Evolutionary conservation across 2,797 vertebrate genomes (phyloP).

Genomic region (Anolis apletophallus): DNA sequence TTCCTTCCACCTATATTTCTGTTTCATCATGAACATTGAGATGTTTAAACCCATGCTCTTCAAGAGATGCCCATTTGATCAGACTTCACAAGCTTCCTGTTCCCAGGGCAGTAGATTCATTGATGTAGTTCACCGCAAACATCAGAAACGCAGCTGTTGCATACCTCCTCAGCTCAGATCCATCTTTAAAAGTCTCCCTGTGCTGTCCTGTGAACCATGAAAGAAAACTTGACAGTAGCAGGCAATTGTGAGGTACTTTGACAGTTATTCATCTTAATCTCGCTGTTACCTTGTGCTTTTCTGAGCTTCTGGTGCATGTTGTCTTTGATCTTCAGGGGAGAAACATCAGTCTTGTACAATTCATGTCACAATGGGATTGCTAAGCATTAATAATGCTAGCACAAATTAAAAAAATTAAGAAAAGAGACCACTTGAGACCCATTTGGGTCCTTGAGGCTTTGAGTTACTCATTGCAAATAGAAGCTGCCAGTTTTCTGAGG

Average conservation of each 20-base stretch:
- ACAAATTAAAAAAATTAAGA: slow-evolving; percentile 23
- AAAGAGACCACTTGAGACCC: neutral
- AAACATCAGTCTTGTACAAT: neutral
- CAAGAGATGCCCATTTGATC: slow-evolving; percentile 7
- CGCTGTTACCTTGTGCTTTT: slow-evolving; percentile 7
- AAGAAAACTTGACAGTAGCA: slow-evolving; percentile 7
- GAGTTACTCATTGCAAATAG: neutral
- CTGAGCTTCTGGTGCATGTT: slow-evolving; percentile 1
- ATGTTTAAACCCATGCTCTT: neutral
- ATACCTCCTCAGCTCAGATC: slow-evolving; percentile 14
- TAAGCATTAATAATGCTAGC: slow-evolving; percentile 29
- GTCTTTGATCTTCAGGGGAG: slow-evolving; percentile 26
- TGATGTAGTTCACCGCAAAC: slow-evolving; percentile 12
- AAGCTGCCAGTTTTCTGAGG: neutral
- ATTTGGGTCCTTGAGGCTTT: neutral
- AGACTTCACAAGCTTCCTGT: slow-evolving; percentile 7
- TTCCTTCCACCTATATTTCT: neutral
- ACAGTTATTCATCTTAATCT: slow-evolving; percentile 24
- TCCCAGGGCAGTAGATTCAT: slow-evolving; percentile 9
- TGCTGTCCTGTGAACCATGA: slow-evolving; percentile 25
- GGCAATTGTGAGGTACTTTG: slow-evolving; percentile 2
- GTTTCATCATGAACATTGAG: neutral
- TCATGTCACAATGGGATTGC: slow-evolving; percentile 17
- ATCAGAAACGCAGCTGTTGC: slow-evolving; percentile 16
- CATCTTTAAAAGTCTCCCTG: slow-evolving; percentile 16